Conservation (phyloP, 2,888 invertebrate genomes). For the Drosophila monieri region DNA sequence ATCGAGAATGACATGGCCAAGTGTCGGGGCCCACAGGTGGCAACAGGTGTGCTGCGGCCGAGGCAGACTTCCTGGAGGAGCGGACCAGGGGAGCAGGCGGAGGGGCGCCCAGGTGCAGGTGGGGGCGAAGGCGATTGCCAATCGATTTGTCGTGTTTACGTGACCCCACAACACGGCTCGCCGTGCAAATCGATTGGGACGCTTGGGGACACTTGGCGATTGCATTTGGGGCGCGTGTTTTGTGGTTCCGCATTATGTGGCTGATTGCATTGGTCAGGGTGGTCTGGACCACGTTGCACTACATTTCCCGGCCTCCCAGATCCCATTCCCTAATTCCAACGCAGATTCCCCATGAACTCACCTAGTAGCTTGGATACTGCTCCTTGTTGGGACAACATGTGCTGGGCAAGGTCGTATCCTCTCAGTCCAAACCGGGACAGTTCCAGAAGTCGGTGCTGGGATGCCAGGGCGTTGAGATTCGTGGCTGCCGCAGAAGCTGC, state of each 20-base stretch:
- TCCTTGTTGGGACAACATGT: conserved; percentile 95
- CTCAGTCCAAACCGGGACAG: conserved; percentile 91
- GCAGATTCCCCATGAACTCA: conserved; percentile 84
- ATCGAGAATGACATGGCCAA: conserved; percentile 42
- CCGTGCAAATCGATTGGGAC: conserved; percentile 71
- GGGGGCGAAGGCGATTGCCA: conserved; percentile 59
- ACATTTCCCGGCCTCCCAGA: neutral
- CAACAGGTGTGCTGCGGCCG: conserved; percentile 50
- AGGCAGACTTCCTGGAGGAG: conserved; percentile 11
- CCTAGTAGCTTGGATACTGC: conserved; percentile 95
- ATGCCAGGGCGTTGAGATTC: conserved; percentile 88
- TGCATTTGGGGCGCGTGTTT: conserved; percentile 77
- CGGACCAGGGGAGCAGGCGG: neutral
- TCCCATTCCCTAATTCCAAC: neutral
- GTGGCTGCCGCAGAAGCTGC: conserved; percentile 85
- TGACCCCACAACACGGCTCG: conserved; percentile 56
- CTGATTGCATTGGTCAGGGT: conserved; percentile 69
- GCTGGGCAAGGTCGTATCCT: conserved; percentile 95
- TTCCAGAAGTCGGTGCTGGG: conserved; percentile 92
- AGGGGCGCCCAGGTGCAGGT: conserved; percentile 60
- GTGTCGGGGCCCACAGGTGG: conserved; percentile 15
- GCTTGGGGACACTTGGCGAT: conserved; percentile 72
- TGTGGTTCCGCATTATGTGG: conserved; percentile 63
- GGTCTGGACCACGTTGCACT: conserved; percentile 19
- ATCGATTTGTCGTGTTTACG: conserved; percentile 77